Percentiles rank a stretch among this genome's conserved stretches.
These are phyloP conservation scores for Agrotis segetum DNA, from an alignment of 2,888 invertebrate species.

Conservation along the genomic window DNA sequence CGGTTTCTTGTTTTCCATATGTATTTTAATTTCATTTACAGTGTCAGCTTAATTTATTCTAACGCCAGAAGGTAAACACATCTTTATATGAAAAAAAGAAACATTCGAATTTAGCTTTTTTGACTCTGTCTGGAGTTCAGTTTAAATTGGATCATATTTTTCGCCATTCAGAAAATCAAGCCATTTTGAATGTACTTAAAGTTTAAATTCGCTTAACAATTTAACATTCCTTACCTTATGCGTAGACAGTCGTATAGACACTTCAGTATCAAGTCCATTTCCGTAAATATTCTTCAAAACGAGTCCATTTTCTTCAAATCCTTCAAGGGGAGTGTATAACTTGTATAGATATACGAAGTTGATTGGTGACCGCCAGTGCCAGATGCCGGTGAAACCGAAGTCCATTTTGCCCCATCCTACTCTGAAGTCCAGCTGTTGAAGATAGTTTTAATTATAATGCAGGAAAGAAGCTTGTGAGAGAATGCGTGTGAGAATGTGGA, in stretches of 20 bases:
- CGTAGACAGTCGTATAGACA: constrained; percentile 93
- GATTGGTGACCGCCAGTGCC: constrained; percentile 92
- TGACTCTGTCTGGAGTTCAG: neutral
- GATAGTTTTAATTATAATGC: neutral
- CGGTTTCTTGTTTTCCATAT: neutral
- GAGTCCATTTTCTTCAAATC: constrained; percentile 94
- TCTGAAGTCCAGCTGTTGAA: constrained; percentile 92
- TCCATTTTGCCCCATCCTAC: constrained; percentile 94
- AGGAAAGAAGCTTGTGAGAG: neutral
- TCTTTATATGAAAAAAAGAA: too few species aligned
- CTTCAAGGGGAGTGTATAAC: constrained; percentile 94
- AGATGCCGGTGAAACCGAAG: constrained; percentile 95
- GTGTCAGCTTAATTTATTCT: too few species aligned
- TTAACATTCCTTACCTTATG: constrained; percentile 90
- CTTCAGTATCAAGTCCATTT: constrained; percentile 93
- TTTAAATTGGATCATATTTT: neutral
- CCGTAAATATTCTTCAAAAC: constrained; percentile 93
- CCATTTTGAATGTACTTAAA: rapidly evolving
- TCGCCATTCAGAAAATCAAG: neutral
- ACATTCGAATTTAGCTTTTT: too few species aligned
- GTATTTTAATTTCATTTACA: too few species aligned
- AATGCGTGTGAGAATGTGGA: too few species aligned
- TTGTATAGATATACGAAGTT: constrained; percentile 95
- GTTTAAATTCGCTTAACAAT: neutral
- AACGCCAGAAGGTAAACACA: too few species aligned